Evolutionary conservation across 2,888 invertebrate species (phyloP).

Genomic region (Lepidocyrtinus sp.): DNA sequence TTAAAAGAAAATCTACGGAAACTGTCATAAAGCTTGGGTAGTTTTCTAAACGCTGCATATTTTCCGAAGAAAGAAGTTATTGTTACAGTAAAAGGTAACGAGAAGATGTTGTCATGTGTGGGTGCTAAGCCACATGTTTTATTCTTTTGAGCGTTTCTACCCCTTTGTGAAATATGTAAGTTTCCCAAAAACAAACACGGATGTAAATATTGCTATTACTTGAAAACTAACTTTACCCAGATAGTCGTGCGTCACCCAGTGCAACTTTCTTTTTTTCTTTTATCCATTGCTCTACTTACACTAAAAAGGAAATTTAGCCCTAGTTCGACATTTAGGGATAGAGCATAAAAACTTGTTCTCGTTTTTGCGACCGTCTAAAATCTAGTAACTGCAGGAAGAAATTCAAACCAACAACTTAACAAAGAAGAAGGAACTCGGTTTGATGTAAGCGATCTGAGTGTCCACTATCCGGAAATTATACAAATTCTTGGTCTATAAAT

Average conservation of each 20-base stretch:
- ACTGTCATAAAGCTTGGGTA: not conserved
- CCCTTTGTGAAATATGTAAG: not conserved
- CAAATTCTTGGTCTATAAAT: too few species aligned
- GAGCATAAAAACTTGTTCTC: too few species aligned
- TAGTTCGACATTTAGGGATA: too few species aligned
- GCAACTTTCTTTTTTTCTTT: constrained; percentile 19
- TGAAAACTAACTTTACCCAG: not conserved
- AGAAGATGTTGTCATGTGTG: not conserved
- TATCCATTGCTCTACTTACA: too few species aligned
- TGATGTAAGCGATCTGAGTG: too few species aligned
- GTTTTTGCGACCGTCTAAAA: too few species aligned
- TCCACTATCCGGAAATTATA: too few species aligned
- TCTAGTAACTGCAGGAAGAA: too few species aligned
- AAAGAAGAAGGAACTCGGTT: too few species aligned
- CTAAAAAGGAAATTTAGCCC: too few species aligned
- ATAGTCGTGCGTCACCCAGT: constrained; percentile 23
- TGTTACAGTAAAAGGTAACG: not conserved
- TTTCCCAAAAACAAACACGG: not conserved
- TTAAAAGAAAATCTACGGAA: not conserved
- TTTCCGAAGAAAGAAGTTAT: not conserved
- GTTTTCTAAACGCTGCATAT: not conserved
- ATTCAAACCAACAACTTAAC: too few species aligned
- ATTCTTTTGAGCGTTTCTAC: not conserved
- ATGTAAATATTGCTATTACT: not conserved
- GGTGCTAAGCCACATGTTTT: not conserved